Evolutionary conservation across 2,113 vertebrate species (phyloP).

Genomic region (Pituophis catenifer): DNA sequence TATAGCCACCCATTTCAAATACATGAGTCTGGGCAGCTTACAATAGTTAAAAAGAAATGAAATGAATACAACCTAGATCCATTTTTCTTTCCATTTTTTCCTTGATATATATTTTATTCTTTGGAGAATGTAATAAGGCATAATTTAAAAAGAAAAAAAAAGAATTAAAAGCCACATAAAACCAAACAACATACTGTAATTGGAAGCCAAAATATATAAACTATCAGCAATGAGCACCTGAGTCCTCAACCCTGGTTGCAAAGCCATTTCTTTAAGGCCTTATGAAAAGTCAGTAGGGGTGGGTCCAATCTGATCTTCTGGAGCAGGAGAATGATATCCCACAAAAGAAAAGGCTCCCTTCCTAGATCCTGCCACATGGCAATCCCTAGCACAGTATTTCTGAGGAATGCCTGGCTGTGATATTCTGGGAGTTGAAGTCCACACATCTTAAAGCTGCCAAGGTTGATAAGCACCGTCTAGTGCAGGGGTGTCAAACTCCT

Average conservation of each 20-base stretch:
- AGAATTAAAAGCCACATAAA: not conserved
- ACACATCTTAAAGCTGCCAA: not conserved
- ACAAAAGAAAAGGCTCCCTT: not conserved
- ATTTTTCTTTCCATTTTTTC: not conserved
- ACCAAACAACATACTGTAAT: not conserved
- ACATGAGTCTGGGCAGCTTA: not conserved
- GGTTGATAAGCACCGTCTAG: not conserved
- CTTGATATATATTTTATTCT: too few species aligned
- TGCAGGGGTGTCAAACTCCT: too few species aligned
- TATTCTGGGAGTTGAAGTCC: not conserved
- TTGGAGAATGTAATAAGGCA: too few species aligned
- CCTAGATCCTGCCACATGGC: not conserved
- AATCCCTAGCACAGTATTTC: not conserved
- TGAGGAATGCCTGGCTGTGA: not conserved
- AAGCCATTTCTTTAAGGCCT: not conserved
- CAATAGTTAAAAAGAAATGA: not conserved
- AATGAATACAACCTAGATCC: not conserved
- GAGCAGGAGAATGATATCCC: not conserved
- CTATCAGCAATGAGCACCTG: not conserved
- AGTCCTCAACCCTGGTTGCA: not conserved
- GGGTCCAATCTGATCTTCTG: not conserved
- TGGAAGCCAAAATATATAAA: not conserved
- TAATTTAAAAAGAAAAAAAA: not conserved
- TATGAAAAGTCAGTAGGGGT: not conserved
- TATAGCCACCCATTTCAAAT: not conserved